phyloP scores from a whole-genome alignment of 37 sponge, comb jelly and placozoan genomes.

The Corticium candelabrum region DNA sequence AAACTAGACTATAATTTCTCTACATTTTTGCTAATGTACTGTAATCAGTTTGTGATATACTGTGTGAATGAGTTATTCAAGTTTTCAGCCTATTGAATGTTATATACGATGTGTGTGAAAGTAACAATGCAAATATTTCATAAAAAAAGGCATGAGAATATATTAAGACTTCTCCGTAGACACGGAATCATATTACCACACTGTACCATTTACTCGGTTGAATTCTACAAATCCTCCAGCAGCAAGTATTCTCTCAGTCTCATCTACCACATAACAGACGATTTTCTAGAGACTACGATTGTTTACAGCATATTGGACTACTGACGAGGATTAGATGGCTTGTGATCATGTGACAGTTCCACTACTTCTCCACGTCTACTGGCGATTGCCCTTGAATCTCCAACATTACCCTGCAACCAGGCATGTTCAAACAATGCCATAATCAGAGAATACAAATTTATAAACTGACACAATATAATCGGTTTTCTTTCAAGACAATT shows the following conservation, averaged over 20 bases:
- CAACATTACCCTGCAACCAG: conserved; percentile 56
- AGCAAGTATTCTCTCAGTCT: conserved; percentile 50
- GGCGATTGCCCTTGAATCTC: conserved; percentile 79
- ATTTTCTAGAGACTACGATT: too few species aligned
- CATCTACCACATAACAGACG: too few species aligned
- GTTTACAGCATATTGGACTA: background rate
- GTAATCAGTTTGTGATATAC: too few species aligned
- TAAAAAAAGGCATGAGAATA: background rate
- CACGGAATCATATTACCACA: background rate
- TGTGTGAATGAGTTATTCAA: too few species aligned
- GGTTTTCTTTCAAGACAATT: conserved; percentile 48
- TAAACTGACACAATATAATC: conserved; percentile 63
- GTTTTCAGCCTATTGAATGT: background rate
- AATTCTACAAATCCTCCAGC: conserved; percentile 90
- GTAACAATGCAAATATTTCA: background rate
- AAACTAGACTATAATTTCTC: background rate
- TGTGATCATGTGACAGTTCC: conserved; percentile 81
- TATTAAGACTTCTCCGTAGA: background rate
- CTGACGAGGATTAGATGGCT: too few species aligned
- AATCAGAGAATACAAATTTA: too few species aligned
- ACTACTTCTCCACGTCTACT: conserved; percentile 43
- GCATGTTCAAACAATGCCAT: background rate
- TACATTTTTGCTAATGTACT: background rate
- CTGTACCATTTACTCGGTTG: conserved; percentile 83
- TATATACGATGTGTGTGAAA: background rate